These are phyloP conservation scores for Macropodus opercularis DNA, from an alignment of 2,797 vertebrate genomes.

Conservation along the genomic window DNA sequence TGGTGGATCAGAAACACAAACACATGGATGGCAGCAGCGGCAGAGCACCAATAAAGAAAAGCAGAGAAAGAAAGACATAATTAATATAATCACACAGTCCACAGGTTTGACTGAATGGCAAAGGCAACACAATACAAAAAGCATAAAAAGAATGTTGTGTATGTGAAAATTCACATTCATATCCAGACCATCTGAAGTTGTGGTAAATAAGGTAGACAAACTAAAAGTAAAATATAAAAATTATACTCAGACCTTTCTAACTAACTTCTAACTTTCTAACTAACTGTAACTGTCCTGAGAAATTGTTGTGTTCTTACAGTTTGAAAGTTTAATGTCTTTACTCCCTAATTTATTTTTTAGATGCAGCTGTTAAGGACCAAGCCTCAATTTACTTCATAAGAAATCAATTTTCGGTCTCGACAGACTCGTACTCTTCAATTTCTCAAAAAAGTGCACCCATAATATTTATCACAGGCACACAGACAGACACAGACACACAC, in stretches of 20 bases:
- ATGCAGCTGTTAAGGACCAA: conserved; percentile 28
- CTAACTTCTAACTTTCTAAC: no score
- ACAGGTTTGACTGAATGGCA: conserved; percentile 15
- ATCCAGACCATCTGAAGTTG: not conserved
- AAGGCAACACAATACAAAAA: conserved; percentile 15
- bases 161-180: conserved; percentile 11
- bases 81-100: conserved; percentile 30
- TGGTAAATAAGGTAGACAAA: conserved; percentile 8
- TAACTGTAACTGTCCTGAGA: no score
- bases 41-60: conserved; percentile 23
- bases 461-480: conserved; percentile 47
- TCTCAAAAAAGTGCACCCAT: conserved; percentile 38
- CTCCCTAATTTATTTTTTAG: conserved; percentile 27
- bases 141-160: conserved; percentile 26
- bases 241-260: no score
- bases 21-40: conserved; percentile 14
- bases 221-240: no score
- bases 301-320: conserved; percentile 16
- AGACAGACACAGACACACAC: conserved; percentile 7
- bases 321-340: conserved; percentile 56
- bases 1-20: conserved; percentile 45
- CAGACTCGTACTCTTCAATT: conserved; percentile 57
- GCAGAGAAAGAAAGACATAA: conserved; percentile 25
- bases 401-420: conserved; percentile 69
- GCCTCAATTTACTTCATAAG: conserved; percentile 33